A percentile compares a stretch with the other conserved stretches of the same genome.
phyloP scores from a whole-genome alignment of 2,113 vertebrate genomes.

The Oenanthe oenanthe region DNA sequence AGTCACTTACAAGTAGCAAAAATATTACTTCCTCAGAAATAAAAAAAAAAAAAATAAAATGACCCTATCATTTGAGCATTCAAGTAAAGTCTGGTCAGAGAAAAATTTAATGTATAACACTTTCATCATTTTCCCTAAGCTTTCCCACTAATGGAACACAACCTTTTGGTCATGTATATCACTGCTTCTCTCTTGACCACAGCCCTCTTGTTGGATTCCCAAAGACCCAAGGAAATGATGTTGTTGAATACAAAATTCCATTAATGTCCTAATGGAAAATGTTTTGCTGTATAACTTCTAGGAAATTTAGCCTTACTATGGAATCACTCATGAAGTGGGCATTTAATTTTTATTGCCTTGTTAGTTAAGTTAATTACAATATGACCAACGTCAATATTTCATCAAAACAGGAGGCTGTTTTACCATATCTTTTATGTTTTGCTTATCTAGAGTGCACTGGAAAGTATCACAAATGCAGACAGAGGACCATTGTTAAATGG shows the following conservation, averaged over 20 bases:
- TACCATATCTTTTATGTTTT: neutral
- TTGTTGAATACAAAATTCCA: neutral
- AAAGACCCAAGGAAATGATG: neutral
- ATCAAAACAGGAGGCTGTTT: slow-evolving; percentile 11
- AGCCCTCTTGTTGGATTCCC: neutral
- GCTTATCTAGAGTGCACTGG: neutral
- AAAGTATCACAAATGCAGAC: neutral
- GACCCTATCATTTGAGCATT: neutral
- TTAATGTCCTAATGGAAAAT: neutral
- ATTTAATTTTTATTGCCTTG: slow-evolving; percentile 35
- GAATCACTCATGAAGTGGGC: neutral
- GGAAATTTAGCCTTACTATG: neutral
- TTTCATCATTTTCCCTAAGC: neutral
- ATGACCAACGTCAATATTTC: slow-evolving; percentile 4
- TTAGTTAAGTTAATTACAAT: slow-evolving; percentile 5
- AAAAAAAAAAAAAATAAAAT: neutral
- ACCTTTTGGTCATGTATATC: neutral
- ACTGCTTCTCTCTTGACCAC: neutral
- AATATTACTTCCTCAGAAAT: neutral
- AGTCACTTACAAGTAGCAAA: neutral
- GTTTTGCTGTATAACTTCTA: neutral
- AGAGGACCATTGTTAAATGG: neutral
- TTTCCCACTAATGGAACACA: neutral
- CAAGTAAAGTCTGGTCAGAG: neutral
- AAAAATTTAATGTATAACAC: neutral